A percentile compares a stretch with the other conserved stretches of the same genome.
phyloP scores from a whole-genome alignment of 2,113 vertebrate species.

The Grammomys surdaster region DNA sequence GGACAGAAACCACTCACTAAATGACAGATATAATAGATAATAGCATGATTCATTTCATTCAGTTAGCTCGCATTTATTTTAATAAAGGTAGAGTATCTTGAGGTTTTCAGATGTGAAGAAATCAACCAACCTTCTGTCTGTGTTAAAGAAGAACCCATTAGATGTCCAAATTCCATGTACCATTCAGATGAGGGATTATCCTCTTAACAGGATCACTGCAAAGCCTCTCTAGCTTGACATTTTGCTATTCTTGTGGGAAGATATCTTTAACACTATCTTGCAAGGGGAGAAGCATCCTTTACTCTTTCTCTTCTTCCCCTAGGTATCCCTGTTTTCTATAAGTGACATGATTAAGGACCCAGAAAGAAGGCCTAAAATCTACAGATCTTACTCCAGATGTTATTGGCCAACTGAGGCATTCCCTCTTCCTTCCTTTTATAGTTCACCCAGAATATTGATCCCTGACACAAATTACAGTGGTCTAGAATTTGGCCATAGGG shows the following conservation, averaged over 20 bases:
- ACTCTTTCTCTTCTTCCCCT: neutral
- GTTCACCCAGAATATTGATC: neutral
- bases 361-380: neutral
- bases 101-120: slow-evolving; percentile 37
- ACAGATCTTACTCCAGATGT: fast-evolving
- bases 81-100: neutral
- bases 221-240: neutral
- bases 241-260: neutral
- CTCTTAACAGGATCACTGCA: neutral
- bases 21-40: neutral
- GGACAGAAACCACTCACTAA: neutral
- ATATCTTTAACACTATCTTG: neutral
- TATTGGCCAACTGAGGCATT: neutral
- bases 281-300: neutral
- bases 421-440: neutral
- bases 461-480: neutral
- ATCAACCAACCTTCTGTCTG: neutral
- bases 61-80: slow-evolving; percentile 24
- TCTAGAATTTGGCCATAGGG: neutral
- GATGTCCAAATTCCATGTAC: neutral
- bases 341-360: neutral
- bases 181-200: neutral
- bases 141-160: neutral
- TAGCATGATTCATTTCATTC: neutral
- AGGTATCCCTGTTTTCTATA: neutral